Evolutionary conservation across 1,140 invertebrate genomes (phyloP).

Genomic region (Drosophila serrata): DNA sequence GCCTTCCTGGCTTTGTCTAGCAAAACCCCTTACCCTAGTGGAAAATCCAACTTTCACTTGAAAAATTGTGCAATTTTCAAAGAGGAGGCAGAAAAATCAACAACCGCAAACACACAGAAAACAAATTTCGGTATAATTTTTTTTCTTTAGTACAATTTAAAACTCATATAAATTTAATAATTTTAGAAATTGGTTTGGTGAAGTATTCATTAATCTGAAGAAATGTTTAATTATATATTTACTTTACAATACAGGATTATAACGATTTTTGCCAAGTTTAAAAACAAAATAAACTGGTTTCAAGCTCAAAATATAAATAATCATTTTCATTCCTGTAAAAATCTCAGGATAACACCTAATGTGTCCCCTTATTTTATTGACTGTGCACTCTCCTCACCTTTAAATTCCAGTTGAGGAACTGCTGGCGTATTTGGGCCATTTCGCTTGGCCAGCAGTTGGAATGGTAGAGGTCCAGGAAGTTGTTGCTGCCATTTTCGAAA

Average conservation of each 20-base stretch:
- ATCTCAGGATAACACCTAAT: no score
- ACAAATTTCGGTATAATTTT: not conserved
- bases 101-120: slow-evolving; percentile 11
- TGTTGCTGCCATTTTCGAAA: slow-evolving; percentile 77
- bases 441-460: slow-evolving; percentile 72
- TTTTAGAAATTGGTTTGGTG: not conserved
- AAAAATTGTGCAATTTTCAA: slow-evolving; percentile 23
- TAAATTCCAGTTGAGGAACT: slow-evolving; percentile 76
- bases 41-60: slow-evolving; percentile 29
- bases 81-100: not conserved
- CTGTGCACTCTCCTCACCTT: slow-evolving; percentile 59
- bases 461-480: slow-evolving; percentile 78
- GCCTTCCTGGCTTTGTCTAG: slow-evolving; percentile 3
- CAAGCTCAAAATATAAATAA: not conserved
- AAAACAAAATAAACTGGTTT: not conserved
- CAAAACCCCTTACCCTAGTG: not conserved
- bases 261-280: not conserved
- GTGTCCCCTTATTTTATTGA: not conserved
- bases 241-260: not conserved
- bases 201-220: not conserved
- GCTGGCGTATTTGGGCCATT: slow-evolving; percentile 74
- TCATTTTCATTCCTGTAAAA: no score
- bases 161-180: not conserved
- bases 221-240: not conserved
- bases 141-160: not conserved